Evolutionary conservation across 2,797 vertebrate genomes (phyloP), one percentile per base, ranked within the genome.

Genomic region (Cuculus canorus): DNA sequence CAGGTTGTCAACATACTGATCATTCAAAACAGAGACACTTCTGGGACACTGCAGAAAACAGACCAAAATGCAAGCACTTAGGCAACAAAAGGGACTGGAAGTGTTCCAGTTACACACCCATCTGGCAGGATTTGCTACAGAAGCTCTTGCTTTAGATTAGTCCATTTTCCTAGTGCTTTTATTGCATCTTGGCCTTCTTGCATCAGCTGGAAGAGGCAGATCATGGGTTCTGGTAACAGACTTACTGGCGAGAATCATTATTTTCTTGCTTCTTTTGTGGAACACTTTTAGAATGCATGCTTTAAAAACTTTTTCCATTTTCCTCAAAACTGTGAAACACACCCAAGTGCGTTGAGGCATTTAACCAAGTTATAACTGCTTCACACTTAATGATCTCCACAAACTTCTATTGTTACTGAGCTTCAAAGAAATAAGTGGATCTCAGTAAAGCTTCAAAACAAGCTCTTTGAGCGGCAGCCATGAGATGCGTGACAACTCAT

Each of bases 31-130:
- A 90, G 53, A 88, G 23, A 76, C 52, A 30, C 68, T 90, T 80
- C 30, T 77, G 75, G 56, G 84, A 92, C 2, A 2, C 83, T 33
- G 43, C 39, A 90, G 73, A 81, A 71, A 60, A 86, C 39, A 76
- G 25, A 53, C 39, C 70, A 91, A 95, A 94, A 95, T 10, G 24
- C 54, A 56, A 88, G 68, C 57, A 82, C 50, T 80, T 82, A 95
- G 90, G 35, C 68, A 86, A 86, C 75, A 85, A 95, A 90, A 90
- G 3, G 9, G 53, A 92, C 56, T 91, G 92, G 85, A 95, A 70
- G 37, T 71, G 69, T 87, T 94, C 91, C 86, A 91, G 45, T 82
- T 90, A 92, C 71, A 87, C 91, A 87, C 78, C 93, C 94, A 93
- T 71, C 72, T 95, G 83, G 86, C 93, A 94, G 37, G 12, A 53